Evolutionary conservation across 2,888 invertebrate genomes (phyloP), one percentile per base, ranked within the genome.

Genomic region (Cepaea hortensis): DNA sequence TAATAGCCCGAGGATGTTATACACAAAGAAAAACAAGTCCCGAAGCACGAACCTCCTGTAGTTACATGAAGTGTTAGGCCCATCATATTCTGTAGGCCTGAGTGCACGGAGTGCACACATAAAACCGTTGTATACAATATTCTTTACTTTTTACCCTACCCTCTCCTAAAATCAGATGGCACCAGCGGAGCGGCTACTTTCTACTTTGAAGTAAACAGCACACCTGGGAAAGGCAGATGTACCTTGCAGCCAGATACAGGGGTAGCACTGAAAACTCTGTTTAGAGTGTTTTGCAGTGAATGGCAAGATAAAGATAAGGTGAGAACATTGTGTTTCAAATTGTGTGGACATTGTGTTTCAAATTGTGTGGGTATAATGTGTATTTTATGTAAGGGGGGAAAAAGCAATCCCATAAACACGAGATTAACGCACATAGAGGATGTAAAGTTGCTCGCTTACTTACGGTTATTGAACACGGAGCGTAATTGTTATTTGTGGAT

Each of bases 301-400:
- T 94, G 94, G 94, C 90, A 89, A 86, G 94, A 93, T 82, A 89
- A 89, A 86, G 94, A 93, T 81, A 89, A 91, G 87, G 92, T 91
- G 72, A 85, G 90, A 62, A 35, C 35, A 23, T 55, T 55, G 6
- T 55, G 55, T 55, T 55, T 55, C 11, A 55, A 55, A 55, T 55
- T 55, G 55, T 55, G 11, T 55, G 55, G 6, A 35, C 35, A 23
- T 55, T 55, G 6, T 55, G 55, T 55, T 55, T 55, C 11, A 55
- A 55, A 55, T 55, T 55, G 55, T 55, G 11, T 55, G 55, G 6
- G 55, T 55, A 11, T 55, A 55, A 55, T 55, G 7, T 55, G 55
- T 55, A 11, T 55, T 9, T 55, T 55, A 35, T 55, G 6, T 55
- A 55, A 55, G 55, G 55, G 55, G 11, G 11, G 11, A 11, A 11